Percentiles rank a stretch among this genome's conserved stretches.
Evolutionary conservation across 2,888 invertebrate species (phyloP).

Genomic region (Amiota mariae): DNA sequence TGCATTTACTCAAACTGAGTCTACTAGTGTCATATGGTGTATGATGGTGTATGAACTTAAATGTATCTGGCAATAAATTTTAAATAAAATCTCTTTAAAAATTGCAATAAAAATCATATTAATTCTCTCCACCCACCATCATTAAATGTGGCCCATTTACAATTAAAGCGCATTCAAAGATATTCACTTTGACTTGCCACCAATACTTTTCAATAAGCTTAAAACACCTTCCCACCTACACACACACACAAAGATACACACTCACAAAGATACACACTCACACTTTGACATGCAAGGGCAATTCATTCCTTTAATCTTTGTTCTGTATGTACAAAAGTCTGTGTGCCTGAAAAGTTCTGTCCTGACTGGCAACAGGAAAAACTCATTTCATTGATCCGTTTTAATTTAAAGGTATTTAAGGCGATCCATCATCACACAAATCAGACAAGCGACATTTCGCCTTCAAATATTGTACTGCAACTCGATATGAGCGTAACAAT

Average conservation of each 20-base stretch:
- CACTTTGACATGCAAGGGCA: background rate
- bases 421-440: constrained; percentile 71
- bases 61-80: too few relatives aligned
- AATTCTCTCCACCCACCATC: too few relatives aligned
- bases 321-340: too few relatives aligned
- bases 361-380: constrained; percentile 34
- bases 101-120: too few relatives aligned
- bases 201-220: background rate
- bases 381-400: constrained; percentile 64
- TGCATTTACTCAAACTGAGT: background rate
- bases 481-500: constrained; percentile 71
- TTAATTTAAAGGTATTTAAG: constrained; percentile 73
- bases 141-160: constrained; percentile 39
- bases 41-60: too few relatives aligned
- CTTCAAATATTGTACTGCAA: constrained; percentile 57
- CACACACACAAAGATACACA: constrained; percentile 25
- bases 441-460: constrained; percentile 42
- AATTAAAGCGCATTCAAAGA: constrained; percentile 69
- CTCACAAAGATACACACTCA: constrained; percentile 19
- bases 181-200: constrained; percentile 22
- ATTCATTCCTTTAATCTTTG: constrained; percentile 1
- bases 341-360: constrained; percentile 24
- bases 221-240: background rate
- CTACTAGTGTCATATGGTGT: too few relatives aligned
- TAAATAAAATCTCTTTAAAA: too few relatives aligned